phyloP scores from a whole-genome alignment of 2,113 vertebrate species.

The Leuciscus idus region DNA sequence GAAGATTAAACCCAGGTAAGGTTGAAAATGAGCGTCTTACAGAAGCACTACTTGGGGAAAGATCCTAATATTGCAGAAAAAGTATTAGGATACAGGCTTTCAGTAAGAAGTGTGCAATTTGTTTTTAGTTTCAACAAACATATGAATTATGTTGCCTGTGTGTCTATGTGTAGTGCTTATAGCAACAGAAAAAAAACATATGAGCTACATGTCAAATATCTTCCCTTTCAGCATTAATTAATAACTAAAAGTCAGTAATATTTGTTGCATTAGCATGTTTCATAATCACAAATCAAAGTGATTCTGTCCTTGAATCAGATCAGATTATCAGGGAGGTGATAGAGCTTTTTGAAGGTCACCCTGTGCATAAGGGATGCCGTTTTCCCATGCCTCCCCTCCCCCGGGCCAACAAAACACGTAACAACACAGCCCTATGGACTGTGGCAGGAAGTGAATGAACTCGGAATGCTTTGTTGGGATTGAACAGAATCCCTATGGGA shows the following conservation, averaged over 20 bases:
- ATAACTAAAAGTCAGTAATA: neutral
- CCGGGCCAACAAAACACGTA: neutral
- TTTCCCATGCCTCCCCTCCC: constrained; percentile 37
- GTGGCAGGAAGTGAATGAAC: constrained; percentile 30
- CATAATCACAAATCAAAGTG: neutral
- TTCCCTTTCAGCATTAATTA: neutral
- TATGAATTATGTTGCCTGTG: neutral
- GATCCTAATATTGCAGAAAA: neutral
- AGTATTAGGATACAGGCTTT: neutral
- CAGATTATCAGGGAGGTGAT: neutral
- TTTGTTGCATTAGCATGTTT: neutral
- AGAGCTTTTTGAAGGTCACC: constrained; percentile 38
- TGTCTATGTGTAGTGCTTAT: neutral
- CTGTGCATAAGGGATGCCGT: neutral
- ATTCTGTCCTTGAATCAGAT: neutral
- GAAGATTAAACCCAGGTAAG: neutral
- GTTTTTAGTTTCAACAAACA: neutral
- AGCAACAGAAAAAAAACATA: neutral
- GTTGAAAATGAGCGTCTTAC: too few relatives aligned
- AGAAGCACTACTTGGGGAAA: neutral
- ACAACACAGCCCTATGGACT: constrained; percentile 11
- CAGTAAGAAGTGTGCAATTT: neutral
- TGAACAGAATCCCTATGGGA: neutral
- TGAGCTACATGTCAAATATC: neutral
- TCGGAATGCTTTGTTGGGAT: constrained; percentile 30